Evolutionary conservation across 2,888 invertebrate species (phyloP), one percentile per base, ranked within the genome.

Genomic region (Lysandra bellargus): DNA sequence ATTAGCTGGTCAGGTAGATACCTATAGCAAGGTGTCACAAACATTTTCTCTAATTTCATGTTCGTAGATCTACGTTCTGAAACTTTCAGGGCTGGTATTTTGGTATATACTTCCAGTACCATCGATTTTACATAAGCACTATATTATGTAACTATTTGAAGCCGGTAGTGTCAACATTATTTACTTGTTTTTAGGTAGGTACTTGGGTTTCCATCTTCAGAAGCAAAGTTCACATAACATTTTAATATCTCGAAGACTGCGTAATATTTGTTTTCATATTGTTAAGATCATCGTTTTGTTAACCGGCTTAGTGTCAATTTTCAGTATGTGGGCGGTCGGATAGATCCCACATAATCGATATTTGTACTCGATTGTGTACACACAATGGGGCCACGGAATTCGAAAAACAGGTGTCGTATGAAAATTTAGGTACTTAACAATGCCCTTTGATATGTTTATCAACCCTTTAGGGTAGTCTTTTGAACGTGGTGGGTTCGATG

Each of bases 381-480:
- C 85, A 93, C 92, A 94, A 94, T 88, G 84, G 88, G 83, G 83
- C 83, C 84, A 87, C 85, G 86, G 88, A 87, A 87, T 89, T 84
- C 86, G 87, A 91, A 88, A 93, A 93, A 93, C 93, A 94, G 93
- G 94, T 94, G 92, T 90, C 86, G 85, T 85, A 85, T 86, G 83
- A 86, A 87, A 86, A 82, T 83, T 84, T 81, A 83, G 82, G 84
- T 82, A 82, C 83, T 82, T 83, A 83, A 84, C 83, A 85, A 83
- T 83, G 84, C 84, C 88, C 87, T 92, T 94, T 94, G 93, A 94
- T 93, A 93, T 93, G 91, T 94, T 94, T 94, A 94, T 94, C 93
- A 92, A 92, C 90, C 91, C 92, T 92, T 92, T 92, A 85, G 83
- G 85, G 90, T 91, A 88, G 89, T 88, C 89, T 88, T 86, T 87